phyloP scores from a whole-genome alignment of 2,888 invertebrate genomes.

The Plebejus anna region DNA sequence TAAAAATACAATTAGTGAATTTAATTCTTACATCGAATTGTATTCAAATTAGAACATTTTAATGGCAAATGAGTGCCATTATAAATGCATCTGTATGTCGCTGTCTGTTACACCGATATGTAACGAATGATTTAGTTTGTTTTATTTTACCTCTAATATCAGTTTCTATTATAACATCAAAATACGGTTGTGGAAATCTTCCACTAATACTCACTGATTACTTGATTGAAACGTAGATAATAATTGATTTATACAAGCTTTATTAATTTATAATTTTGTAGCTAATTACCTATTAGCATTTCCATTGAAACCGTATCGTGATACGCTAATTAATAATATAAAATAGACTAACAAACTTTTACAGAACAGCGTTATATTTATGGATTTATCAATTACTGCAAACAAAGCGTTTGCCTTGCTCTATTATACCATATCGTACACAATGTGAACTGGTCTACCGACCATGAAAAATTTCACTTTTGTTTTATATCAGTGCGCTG shows the following conservation, averaged over 20 bases:
- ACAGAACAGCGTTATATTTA: background rate
- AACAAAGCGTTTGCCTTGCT: background rate
- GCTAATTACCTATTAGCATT: no score
- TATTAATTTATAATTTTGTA: no score
- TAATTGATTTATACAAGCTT: no score
- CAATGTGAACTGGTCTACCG: background rate
- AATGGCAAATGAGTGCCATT: slow-evolving; percentile 17
- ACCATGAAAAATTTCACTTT: slow-evolving; percentile 21
- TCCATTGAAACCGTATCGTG: no score
- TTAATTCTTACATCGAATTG: slow-evolving; percentile 4
- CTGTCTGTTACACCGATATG: background rate
- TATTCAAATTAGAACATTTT: slow-evolving; percentile 8
- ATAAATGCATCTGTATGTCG: background rate
- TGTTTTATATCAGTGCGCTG: background rate
- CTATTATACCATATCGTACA: background rate
- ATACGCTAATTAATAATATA: background rate
- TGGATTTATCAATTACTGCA: background rate
- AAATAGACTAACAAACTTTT: background rate
- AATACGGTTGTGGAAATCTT: no score
- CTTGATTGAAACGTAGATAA: no score
- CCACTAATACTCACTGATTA: no score
- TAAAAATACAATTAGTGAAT: slow-evolving; percentile 3
- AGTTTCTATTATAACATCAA: background rate
- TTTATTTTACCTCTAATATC: background rate
- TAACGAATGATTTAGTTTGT: background rate